phyloP scores from a whole-genome alignment of 2,797 vertebrate species.

The Sciurus carolinensis region DNA sequence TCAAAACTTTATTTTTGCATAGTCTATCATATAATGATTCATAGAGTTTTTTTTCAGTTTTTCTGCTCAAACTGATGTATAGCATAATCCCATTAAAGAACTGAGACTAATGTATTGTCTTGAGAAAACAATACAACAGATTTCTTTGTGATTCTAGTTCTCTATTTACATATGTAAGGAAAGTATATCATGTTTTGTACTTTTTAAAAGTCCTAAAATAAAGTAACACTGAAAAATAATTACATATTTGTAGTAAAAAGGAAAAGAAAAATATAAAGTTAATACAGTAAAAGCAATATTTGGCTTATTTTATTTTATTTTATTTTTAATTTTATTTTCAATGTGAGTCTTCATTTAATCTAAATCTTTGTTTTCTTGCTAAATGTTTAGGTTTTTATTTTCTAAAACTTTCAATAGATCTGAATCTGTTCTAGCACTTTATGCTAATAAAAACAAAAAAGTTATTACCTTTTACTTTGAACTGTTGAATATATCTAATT shows the following conservation, averaged over 20 bases:
- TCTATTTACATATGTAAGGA: background rate
- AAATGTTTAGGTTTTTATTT: background rate
- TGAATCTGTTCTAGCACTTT: background rate
- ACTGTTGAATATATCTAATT: background rate
- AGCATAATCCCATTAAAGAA: background rate
- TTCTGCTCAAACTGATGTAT: background rate
- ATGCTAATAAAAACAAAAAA: background rate
- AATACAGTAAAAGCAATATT: background rate
- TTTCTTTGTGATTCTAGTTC: background rate
- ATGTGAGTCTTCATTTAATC: background rate
- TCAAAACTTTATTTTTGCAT: background rate
- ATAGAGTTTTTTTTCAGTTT: background rate
- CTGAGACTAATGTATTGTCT: background rate
- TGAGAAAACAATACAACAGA: background rate
- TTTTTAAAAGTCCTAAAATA: background rate
- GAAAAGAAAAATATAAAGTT: background rate
- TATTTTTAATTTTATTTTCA: background rate
- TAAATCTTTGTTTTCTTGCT: background rate
- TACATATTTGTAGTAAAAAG: background rate
- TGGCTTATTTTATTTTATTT: background rate
- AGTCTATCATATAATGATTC: background rate
- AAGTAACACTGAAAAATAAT: background rate
- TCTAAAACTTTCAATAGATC: background rate
- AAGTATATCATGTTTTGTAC: background rate
- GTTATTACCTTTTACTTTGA: background rate